Percentiles rank a stretch among this genome's conserved stretches.
phyloP scores from a whole-genome alignment of 1,140 invertebrate genomes.

The Lepidurus packardi region DNA sequence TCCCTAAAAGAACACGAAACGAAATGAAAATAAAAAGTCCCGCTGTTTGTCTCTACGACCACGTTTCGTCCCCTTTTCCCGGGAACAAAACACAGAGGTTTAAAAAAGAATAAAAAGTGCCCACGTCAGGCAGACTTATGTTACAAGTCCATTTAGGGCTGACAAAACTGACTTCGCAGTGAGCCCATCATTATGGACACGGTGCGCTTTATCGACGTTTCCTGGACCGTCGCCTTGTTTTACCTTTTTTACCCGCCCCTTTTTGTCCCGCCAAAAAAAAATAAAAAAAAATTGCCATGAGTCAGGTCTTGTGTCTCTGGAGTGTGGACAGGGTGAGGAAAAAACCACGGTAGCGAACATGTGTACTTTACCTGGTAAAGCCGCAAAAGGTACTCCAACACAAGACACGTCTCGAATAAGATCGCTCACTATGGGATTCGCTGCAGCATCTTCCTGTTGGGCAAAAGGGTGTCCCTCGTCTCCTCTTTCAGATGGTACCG shows the following conservation, averaged over 20 bases:
- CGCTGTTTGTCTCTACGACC: conserved; percentile 3
- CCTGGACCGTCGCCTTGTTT: neutral
- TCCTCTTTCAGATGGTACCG: conserved; percentile 39
- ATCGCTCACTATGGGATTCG: conserved; percentile 31
- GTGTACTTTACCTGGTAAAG: conserved; percentile 52
- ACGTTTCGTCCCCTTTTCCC: neutral
- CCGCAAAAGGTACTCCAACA: conserved; percentile 55
- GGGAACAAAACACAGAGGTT: neutral
- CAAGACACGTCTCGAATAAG: conserved; percentile 55
- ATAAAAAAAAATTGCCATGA: neutral
- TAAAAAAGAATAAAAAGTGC: neutral
- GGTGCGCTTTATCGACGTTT: conserved; percentile 12
- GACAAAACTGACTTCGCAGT: conserved; percentile 10
- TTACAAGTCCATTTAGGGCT: conserved; percentile 19
- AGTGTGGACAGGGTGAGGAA: neutral
- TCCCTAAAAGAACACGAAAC: neutral
- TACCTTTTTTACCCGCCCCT: neutral
- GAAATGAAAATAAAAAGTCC: neutral
- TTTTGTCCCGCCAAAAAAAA: neutral
- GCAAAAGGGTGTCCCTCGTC: neutral
- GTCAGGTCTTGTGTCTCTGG: no score
- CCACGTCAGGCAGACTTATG: conserved; percentile 15
- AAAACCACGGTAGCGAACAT: neutral
- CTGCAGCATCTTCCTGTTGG: conserved; percentile 15
- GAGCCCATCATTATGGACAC: conserved; percentile 16